phyloP scores from a whole-genome alignment of 2,113 vertebrate species.

The Thryonomys swinderianus region DNA sequence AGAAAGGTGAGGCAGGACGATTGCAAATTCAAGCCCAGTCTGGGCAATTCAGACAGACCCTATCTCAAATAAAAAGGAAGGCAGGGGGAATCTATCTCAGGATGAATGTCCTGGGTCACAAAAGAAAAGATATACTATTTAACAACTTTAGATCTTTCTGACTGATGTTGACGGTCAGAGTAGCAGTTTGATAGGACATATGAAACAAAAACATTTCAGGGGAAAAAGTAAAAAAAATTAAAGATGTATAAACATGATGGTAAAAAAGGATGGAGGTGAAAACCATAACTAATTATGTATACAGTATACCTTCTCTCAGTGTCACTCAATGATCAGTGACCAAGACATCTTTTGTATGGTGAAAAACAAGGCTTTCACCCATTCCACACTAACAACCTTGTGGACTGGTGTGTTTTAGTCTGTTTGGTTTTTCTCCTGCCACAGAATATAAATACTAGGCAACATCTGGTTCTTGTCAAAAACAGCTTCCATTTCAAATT shows the following conservation, averaged over 20 bases:
- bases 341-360: neutral
- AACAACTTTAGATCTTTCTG: neutral
- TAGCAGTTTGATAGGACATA: neutral
- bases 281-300: neutral
- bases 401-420: neutral
- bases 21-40: neutral
- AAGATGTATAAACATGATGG: neutral
- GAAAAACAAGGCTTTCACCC: neutral
- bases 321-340: neutral
- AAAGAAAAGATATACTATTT: neutral
- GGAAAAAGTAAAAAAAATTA: neutral
- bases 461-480: neutral
- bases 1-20: neutral
- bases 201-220: neutral
- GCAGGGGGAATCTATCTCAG: neutral
- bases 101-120: neutral
- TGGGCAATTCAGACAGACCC: neutral
- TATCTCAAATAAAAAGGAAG: neutral
- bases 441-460: neutral
- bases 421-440: neutral
- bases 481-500: neutral
- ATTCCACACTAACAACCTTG: neutral
- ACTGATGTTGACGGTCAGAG: neutral
- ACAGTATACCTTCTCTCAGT: neutral
- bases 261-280: neutral